These are phyloP conservation scores for Hylaea fasciaria DNA, from an alignment of 2,888 invertebrate genomes.

Conservation along the genomic window DNA sequence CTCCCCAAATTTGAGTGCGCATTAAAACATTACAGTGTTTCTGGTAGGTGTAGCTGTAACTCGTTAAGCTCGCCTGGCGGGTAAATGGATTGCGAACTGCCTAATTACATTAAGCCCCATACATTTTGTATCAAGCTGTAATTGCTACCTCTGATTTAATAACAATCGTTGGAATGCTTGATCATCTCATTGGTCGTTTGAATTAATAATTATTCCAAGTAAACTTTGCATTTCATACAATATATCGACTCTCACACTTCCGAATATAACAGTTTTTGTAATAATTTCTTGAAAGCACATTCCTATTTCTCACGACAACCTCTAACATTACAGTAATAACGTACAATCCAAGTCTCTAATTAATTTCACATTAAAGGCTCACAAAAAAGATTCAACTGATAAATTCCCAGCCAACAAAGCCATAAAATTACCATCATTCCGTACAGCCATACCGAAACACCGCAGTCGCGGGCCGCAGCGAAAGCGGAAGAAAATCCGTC, in stretches of 20 bases:
- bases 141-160: constrained; percentile 26
- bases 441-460: constrained; percentile 41
- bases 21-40: constrained; percentile 79
- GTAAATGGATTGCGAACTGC: constrained; percentile 61
- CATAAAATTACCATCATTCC: constrained; percentile 42
- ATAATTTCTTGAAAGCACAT: too few relatives aligned
- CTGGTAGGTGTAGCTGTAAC: constrained; percentile 52
- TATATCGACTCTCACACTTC: too few relatives aligned
- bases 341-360: background rate
- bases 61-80: constrained; percentile 50
- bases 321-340: background rate
- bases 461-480: constrained; percentile 51
- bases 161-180: background rate
- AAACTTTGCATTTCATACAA: too few relatives aligned
- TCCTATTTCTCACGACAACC: too few relatives aligned
- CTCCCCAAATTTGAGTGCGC: constrained; percentile 84
- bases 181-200: too few relatives aligned
- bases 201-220: too few relatives aligned
- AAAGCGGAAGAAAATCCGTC: constrained; percentile 83
- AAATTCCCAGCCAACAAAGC: constrained; percentile 13
- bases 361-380: constrained; percentile 4
- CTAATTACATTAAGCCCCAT: constrained; percentile 38
- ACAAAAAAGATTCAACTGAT: constrained; percentile 8
- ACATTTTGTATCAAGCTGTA: constrained; percentile 31
- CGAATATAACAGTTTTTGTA: too few relatives aligned